Percentiles rank a stretch among this genome's conserved stretches.
Conservation (phyloP, 35 echinoderm and acorn worm genomes). For the Amphiura filiformis region DNA sequence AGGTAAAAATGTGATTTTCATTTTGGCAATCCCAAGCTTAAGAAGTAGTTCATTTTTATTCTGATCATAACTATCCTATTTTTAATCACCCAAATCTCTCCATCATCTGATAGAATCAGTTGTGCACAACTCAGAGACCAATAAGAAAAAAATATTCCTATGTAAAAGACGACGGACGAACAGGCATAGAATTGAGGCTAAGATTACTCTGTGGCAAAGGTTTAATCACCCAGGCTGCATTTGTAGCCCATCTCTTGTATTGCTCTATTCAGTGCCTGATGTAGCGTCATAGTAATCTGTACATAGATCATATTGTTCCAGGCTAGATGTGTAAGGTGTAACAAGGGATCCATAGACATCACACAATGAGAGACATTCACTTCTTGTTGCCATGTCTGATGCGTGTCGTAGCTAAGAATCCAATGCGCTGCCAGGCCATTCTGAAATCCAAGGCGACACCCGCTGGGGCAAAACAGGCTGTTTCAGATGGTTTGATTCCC, state of each 20-base stretch:
- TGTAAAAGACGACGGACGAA: too few relatives aligned
- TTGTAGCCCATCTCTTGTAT: background rate
- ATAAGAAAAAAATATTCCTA: too few relatives aligned
- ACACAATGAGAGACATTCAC: conserved; percentile 4
- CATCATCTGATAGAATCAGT: too few relatives aligned
- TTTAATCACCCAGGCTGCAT: background rate
- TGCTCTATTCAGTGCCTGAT: background rate
- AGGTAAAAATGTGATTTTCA: too few relatives aligned
- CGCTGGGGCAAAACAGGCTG: background rate
- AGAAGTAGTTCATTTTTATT: conserved; percentile 12
- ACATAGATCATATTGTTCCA: background rate
- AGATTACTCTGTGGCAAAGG: background rate
- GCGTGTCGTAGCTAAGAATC: background rate
- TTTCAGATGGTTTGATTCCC: too few relatives aligned
- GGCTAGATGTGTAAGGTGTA: background rate
- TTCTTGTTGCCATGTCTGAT: background rate
- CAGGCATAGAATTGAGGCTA: background rate
- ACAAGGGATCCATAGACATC: background rate
- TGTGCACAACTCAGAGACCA: too few relatives aligned
- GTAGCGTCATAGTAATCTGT: background rate
- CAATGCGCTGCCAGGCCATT: background rate
- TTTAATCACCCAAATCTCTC: too few relatives aligned
- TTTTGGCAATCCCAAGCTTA: background rate
- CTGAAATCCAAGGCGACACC: background rate
- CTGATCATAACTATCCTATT: background rate